phyloP scores from a whole-genome alignment of 2,797 vertebrate species.

The Bufotes viridis region DNA sequence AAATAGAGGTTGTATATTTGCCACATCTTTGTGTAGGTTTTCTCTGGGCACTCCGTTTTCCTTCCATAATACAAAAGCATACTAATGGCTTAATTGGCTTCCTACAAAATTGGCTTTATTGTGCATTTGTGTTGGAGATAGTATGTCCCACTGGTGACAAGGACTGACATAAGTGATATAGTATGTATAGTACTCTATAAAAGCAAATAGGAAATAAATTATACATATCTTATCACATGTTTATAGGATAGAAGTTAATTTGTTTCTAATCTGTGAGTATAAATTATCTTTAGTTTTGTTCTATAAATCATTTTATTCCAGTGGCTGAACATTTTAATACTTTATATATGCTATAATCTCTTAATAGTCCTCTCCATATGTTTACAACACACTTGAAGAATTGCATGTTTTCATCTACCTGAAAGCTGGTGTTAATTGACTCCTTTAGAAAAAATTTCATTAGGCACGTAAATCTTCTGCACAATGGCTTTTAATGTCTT shows the following conservation, averaged over 20 bases:
- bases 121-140: not conserved
- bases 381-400: constrained; percentile 16
- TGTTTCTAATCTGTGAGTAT: not conserved
- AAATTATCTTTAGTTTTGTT: not conserved
- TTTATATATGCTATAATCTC: not conserved
- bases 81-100: too few species aligned
- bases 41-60: too few species aligned
- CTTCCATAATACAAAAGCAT: too few species aligned
- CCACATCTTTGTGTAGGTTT: too few species aligned
- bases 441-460: constrained; percentile 23
- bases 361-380: constrained; percentile 1
- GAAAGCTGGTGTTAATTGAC: constrained; percentile 21
- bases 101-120: too few species aligned
- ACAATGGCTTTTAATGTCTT: constrained; percentile 21
- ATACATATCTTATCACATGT: not conserved
- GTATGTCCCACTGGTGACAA: not conserved
- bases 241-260: not conserved
- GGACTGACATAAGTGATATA: not conserved
- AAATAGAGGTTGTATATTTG: too few species aligned
- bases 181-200: not conserved
- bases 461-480: constrained; percentile 9
- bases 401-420: constrained; percentile 27
- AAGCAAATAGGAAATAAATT: not conserved
- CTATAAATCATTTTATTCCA: not conserved
- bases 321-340: not conserved